Evolutionary conservation across 1,140 invertebrate species (phyloP), one percentile per base, ranked within the genome.

Genomic region (Teleogryllus occipitalis): DNA sequence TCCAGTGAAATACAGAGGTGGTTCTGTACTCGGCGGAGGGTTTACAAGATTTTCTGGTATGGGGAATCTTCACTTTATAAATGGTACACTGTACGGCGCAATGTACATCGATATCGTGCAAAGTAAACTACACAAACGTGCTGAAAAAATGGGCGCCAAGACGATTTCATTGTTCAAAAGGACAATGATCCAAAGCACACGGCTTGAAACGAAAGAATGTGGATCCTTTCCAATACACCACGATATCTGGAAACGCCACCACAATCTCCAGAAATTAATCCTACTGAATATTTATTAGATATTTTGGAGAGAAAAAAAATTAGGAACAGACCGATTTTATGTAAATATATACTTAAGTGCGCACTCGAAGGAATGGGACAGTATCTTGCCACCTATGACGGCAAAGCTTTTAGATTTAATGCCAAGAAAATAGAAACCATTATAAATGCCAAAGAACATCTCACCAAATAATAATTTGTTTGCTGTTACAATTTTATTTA

Each of bases 121-220:
- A 84, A 85, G 82, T 14, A 81, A 81, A 81, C n/a, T 81, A 0
- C 81, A 85, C 82, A 73, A 83, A n/a, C 65, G 76, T 76, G 22
- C 65, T 75, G 81, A 82, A 18, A 78, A 78, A n/a, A n/a, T 39
- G 27, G 27, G 27, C 27, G n/a, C n/a, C n/a, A n/a, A n/a, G n/a
- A n/a, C n/a, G 47, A 65, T 18, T 76, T 78, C 83, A 79, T 81
- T 27, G 84, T 84, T 48, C 80, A 84, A 75, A 82, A 86, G 74
- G 83, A 85, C 79, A 86, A 85, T 48, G 85, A 86, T 80, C 83
- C 83, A 18, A 86, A 86, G 75, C 83, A 86, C 76, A 84, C 82
- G 14, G 76, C 82, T 15, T 22, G 78, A 21, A 80, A 82, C n/a
- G 80, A 78, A 2, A 82, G 81, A 73, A 72, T 83, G 54, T 85